Percentiles rank a stretch among this genome's conserved stretches.
These are phyloP conservation scores for Drosophila peninsularis DNA, from an alignment of 2,888 invertebrate genomes.

Conservation along the genomic window DNA sequence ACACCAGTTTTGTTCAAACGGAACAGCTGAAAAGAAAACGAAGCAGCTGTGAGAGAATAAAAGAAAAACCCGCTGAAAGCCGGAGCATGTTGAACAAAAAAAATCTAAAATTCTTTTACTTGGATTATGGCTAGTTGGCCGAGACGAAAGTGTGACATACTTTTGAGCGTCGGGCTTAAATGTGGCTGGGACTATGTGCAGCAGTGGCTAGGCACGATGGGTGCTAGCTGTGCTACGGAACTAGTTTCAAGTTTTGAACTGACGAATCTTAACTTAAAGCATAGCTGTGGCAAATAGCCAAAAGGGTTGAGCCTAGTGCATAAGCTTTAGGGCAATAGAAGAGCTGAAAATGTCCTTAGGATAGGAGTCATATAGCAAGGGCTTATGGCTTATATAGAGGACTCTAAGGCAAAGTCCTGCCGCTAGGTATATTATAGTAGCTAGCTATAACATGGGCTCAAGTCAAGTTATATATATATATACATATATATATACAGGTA, in stretches of 20 bases:
- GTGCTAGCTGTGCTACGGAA: not conserved
- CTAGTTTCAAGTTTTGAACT: not conserved
- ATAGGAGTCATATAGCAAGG: not conserved
- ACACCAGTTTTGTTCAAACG: slow-evolving; percentile 31
- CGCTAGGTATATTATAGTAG: too few relatives aligned
- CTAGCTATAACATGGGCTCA: not conserved
- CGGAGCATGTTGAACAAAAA: slow-evolving; percentile 67
- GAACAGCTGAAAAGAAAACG: slow-evolving; percentile 26
- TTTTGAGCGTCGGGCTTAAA: slow-evolving; percentile 49
- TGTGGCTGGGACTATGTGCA: slow-evolving; percentile 1
- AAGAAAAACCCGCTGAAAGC: slow-evolving; percentile 32
- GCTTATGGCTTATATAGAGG: too few relatives aligned
- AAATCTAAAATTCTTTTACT: slow-evolving; percentile 25
- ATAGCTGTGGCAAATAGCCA: too few relatives aligned
- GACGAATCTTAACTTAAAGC: too few relatives aligned
- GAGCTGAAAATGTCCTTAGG: not conserved
- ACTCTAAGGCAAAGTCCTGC: not conserved
- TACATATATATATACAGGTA: not conserved
- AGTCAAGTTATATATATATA: too few relatives aligned
- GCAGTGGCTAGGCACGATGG: not conserved
- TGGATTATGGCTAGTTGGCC: slow-evolving; percentile 10
- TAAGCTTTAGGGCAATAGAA: not conserved
- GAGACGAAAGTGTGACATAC: slow-evolving; percentile 48
- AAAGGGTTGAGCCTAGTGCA: not conserved
- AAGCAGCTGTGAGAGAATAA: slow-evolving; percentile 46